Base-by-base conservation (phyloP, 2,888 invertebrate genomes). In the Diaprepes abbreviatus region DNA sequence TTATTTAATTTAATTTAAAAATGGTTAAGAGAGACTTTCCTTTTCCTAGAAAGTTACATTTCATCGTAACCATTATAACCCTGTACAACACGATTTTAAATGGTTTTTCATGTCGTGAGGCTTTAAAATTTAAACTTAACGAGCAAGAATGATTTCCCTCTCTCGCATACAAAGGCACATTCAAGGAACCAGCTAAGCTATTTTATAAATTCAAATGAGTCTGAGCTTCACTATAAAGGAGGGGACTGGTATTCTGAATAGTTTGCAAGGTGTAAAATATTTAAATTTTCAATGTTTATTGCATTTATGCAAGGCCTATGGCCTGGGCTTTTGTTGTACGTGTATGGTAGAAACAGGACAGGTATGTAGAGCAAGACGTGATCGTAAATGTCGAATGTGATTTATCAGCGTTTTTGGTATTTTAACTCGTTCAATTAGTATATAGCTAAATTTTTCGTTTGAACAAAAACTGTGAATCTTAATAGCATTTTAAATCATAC, bases 211-310 rank as follows among this genome's bases (percentile, higher is more conserved):
- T 66, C 40, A 66, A 66, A 66, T 66, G 66, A 66, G 52, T 35
- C 19, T 54, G 3, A 33, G 31, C 36, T 48, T 14, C 6, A 48
- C 48, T 14, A 40, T 66, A 52, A 48, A 45, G 35, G 24, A 36
- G 58, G 48, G 59, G 66, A 36, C 28, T 28, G 45, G 43, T 16
- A 16, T 38, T 14, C 57, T 40, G 50, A 50, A 59, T 59, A 59
- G 66, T 40, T 59, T 16, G 66, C 67, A 60, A 67, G 60, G 67
- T 62, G 67, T 62, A 67, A 60, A 67, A 55, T 67, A 62, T 67
- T 67, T 45, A 62, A 67, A 67, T 67, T 67, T 67, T 54, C 54
- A 33, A 67, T 60, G 55, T 67, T 67, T 62, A 62, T 67, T 55
- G 54, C 62, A 67, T 62, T 31, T 50, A 40, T 48, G 38, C 50